Percentiles rank a stretch among this genome's conserved stretches.
phyloP scores from a whole-genome alignment of 2,888 invertebrate species.

The Zhengitettix transpicula region DNA sequence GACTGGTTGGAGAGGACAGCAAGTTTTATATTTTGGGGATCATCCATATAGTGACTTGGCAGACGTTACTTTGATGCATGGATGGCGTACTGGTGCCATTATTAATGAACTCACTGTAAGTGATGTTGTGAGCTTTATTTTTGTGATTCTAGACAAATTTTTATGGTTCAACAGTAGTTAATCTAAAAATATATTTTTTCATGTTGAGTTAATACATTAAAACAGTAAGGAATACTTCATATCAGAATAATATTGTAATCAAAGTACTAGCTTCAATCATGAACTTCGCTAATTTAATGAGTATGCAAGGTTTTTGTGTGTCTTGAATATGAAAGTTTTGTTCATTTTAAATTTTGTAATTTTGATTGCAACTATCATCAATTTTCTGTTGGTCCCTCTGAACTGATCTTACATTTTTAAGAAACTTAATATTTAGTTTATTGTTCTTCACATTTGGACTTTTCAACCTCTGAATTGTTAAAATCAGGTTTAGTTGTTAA shows the following conservation, averaged over 20 bases:
- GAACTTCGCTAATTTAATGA: too few relatives aligned
- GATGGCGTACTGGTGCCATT: conserved; percentile 95
- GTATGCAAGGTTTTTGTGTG: neutral
- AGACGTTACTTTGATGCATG: conserved; percentile 87
- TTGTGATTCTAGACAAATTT: neutral
- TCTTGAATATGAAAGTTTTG: neutral
- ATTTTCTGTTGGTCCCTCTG: neutral
- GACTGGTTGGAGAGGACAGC: conserved; percentile 84
- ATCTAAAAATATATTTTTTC: neutral
- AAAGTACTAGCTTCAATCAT: too few relatives aligned
- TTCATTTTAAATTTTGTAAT: neutral
- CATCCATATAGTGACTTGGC: conserved; percentile 96
- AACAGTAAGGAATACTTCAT: too few relatives aligned
- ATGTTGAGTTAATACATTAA: too few relatives aligned
- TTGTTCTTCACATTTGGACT: too few relatives aligned
- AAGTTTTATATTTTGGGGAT: conserved; percentile 93
- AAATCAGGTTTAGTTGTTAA: too few relatives aligned
- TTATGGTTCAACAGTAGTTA: neutral
- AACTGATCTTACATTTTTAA: too few relatives aligned
- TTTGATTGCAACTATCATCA: neutral
- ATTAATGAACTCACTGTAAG: conserved; percentile 81
- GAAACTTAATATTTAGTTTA: too few relatives aligned
- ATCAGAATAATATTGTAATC: too few relatives aligned
- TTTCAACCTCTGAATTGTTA: too few relatives aligned
- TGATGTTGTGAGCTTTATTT: conserved; percentile 2